Evolutionary conservation across 1,140 invertebrate genomes (phyloP).

Genomic region (Diorhabda elongata): DNA sequence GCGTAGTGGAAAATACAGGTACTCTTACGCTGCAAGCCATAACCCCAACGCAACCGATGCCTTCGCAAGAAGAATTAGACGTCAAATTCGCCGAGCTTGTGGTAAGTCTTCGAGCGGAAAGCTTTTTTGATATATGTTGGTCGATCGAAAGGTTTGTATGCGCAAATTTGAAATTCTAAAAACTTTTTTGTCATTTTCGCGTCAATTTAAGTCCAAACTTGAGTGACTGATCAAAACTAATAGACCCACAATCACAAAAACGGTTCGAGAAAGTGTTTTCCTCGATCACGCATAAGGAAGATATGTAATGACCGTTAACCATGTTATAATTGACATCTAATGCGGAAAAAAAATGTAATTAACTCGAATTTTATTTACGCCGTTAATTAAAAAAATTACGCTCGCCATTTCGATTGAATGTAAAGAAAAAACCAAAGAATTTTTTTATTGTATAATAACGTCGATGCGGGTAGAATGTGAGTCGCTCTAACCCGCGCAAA

Average conservation of each 20-base stretch:
- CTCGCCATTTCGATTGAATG: too few relatives aligned
- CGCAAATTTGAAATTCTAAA: too few relatives aligned
- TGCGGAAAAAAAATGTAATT: neutral
- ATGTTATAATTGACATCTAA: neutral
- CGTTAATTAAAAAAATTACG: neutral
- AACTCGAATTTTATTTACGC: neutral
- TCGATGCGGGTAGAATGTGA: too few relatives aligned
- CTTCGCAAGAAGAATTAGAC: conserved; percentile 85
- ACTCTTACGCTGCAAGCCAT: conserved; percentile 79
- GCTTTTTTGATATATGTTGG: neutral
- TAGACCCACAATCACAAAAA: neutral
- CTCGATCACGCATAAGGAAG: neutral
- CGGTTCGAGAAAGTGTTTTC: neutral
- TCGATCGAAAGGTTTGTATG: neutral
- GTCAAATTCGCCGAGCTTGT: conserved; percentile 91
- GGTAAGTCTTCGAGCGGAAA: conserved; percentile 52
- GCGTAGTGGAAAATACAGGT: conserved; percentile 82
- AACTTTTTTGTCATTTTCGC: too few relatives aligned
- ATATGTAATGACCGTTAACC: neutral
- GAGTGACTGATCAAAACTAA: neutral
- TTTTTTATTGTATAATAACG: too few relatives aligned
- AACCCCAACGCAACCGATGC: conserved; percentile 86
- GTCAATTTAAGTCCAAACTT: too few relatives aligned
- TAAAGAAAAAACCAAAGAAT: too few relatives aligned
- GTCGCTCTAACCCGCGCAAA: too few relatives aligned